phyloP scores from a whole-genome alignment of 2,113 vertebrate species.

The Gavia stellata region DNA sequence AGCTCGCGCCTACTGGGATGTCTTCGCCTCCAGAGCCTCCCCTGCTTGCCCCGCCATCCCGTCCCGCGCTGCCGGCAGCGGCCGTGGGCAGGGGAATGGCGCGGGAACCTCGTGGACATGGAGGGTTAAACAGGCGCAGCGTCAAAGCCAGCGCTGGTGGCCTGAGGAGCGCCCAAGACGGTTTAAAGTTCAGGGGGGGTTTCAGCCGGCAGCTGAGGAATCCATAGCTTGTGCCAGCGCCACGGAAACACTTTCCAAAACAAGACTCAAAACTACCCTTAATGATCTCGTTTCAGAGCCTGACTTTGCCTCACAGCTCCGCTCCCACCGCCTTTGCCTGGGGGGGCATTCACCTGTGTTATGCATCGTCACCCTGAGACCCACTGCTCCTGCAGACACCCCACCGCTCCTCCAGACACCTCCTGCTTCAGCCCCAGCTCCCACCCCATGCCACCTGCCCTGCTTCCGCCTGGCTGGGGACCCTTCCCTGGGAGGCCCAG shows the following conservation, averaged over 20 bases:
- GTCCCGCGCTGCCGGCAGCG: accelerated
- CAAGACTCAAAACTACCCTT: conserved; percentile 51
- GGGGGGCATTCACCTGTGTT: accelerated
- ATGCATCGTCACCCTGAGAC: background rate
- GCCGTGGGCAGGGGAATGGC: accelerated
- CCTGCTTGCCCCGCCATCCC: background rate
- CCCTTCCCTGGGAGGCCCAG: background rate
- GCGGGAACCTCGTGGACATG: background rate
- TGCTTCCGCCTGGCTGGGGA: background rate
- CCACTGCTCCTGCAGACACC: background rate
- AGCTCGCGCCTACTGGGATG: background rate
- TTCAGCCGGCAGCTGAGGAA: conserved; percentile 83
- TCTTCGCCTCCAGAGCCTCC: background rate
- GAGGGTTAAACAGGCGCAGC: background rate
- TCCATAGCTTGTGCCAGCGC: conserved; percentile 73
- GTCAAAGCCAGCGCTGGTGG: background rate
- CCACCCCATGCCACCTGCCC: too few species aligned
- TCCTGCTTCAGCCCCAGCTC: background rate
- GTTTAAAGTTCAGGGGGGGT: conserved; percentile 46
- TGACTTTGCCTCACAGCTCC: background rate
- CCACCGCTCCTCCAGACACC: background rate
- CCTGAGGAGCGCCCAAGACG: conserved; percentile 18
- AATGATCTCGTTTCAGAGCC: conserved; percentile 8
- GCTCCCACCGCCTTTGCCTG: background rate
- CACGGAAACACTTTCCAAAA: conserved; percentile 86